Evolutionary conservation across 2,797 vertebrate genomes (phyloP), one percentile per base, ranked within the genome.

Genomic region (Microctenopoma lineatum): DNA sequence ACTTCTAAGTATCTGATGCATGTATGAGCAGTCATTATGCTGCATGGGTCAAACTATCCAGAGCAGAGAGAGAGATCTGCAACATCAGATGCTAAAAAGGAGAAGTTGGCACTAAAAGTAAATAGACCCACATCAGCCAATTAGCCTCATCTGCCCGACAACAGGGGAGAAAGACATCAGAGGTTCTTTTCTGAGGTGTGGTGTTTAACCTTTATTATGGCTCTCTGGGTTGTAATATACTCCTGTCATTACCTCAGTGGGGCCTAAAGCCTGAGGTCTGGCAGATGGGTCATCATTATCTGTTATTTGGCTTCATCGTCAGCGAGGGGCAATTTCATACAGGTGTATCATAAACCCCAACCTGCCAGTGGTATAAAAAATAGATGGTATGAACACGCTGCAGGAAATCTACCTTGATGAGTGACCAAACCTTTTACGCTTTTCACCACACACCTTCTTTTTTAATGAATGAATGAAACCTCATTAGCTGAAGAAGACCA

Each of bases 121-220:
- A 85, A 86, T 79, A 57, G 78, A 73, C 42, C 54, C 62, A 62
- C 59, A 80, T 87, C 59, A 81, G 66, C 78, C 70, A 87, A 86
- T 89, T 87, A 87, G 69, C 74, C 76, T 55, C 65, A 15, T 2
- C 21, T 2, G 15, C 56, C 52, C 56, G 71, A 73, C 75, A 55
- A 66, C 42, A 38, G 77, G 75, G 79, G 56, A 69, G 70, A 72
- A 58, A 66, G 75, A 66, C 81, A 67, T 62, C 58, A n/a, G 45
- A 51, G 81, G 59, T 78, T 75, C 80, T 81, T 90, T 78, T 73
- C 56, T 50, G 57, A 74, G 79, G 58, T 13, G 21, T 45, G 74
- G 54, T 75, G 65, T 75, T 85, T 81, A 88, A 89, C 77, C 83
- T 83, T 83, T 62, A 84, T 84, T 83, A 84, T 15, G 59, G 73